Evolutionary conservation across 1,140 invertebrate genomes (phyloP), one percentile per base, ranked within the genome.

Genomic region (Drosophila rhopaloa): DNA sequence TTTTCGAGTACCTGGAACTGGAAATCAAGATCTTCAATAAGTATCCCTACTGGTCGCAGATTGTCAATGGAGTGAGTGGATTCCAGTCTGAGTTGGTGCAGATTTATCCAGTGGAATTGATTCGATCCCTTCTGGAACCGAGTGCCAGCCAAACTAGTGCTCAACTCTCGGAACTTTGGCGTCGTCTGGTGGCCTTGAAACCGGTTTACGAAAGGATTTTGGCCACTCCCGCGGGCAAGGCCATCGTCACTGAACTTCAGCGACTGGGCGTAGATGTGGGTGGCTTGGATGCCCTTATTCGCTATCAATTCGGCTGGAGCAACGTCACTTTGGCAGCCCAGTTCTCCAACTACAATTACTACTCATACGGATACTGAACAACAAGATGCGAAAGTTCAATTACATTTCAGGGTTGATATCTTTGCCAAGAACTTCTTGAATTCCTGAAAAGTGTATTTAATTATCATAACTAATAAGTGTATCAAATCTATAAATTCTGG

Each of bases 21-120:
- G 84, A 91, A 55, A 66, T 91, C 13, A 86, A 77, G 51, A 44
- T 92, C 6, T 59, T 91, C 24, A 91, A 91, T 38, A 82, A 88
- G 24, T 77, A 85, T 60, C 86, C 90, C 1, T 79, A 77, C 27
- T 90, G 83, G 81, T 59, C 83, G 7, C 79, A 83, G 56, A 47
- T 70, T 5, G 78, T 83, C 0, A 72, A 55, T 4, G 91, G 91
- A 4, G 68, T 91, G 6, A 38, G 40, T 24, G 91, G 91, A 14
- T 92, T 92, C 35, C 48, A 84, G 35, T 50, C 67, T 44, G 91
- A 92, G 14, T 74, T 91, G 5, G 6, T n/a, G 0, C 46, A 55
- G 4, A 55, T 80, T 9, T 92, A 91, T 61, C 89, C 91, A 0
- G 14, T 67, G 7, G 32, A 83, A 19, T 29, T 67, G 6, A 50